These are phyloP conservation scores for Malacoraja senta DNA, from an alignment of 2,797 vertebrate genomes.

Conservation along the genomic window DNA sequence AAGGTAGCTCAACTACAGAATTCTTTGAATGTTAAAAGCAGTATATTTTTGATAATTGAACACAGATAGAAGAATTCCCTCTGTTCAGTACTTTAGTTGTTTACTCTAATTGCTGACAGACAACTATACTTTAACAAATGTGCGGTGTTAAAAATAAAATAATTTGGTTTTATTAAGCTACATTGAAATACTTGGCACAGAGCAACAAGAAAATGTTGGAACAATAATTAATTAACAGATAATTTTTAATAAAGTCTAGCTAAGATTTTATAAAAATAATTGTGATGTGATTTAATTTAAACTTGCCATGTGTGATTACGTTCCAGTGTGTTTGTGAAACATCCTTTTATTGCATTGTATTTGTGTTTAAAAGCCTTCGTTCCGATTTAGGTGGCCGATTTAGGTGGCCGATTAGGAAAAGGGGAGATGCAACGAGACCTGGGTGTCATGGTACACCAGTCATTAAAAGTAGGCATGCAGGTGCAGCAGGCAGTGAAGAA, in stretches of 20 bases:
- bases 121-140: background rate
- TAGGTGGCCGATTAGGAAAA: too few relatives aligned
- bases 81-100: background rate
- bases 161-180: background rate
- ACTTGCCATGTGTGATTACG: background rate
- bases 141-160: background rate
- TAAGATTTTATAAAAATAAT: background rate
- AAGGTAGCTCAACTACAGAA: background rate
- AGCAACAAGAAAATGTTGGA: background rate
- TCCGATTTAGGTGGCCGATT: too few relatives aligned
- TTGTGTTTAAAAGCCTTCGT: background rate
- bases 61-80: background rate
- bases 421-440: too few relatives aligned
- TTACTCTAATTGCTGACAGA: background rate
- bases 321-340: background rate
- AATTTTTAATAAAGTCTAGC: background rate
- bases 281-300: background rate
- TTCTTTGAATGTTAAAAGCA: constrained; percentile 2
- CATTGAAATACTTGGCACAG: too few relatives aligned
- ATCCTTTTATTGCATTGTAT: background rate
- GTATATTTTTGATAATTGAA: background rate
- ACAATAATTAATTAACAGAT: background rate
- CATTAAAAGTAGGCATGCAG: too few relatives aligned
- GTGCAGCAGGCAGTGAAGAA: too few relatives aligned
- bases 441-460: too few relatives aligned